Evolutionary conservation across 2,113 vertebrate genomes (phyloP).

Genomic region (Brachypteracias leptosomus): DNA sequence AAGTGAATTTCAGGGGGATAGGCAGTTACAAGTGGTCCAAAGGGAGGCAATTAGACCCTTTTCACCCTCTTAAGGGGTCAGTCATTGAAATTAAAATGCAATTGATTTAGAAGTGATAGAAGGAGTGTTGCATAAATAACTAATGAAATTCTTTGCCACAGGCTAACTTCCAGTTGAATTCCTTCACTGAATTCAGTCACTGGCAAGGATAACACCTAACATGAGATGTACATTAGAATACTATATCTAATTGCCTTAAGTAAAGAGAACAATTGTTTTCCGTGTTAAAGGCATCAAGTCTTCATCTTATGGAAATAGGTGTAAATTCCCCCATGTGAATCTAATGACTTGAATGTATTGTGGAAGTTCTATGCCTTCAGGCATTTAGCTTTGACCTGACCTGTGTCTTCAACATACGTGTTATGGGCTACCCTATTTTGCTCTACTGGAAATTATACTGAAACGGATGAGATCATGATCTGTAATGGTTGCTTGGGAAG

Average conservation of each 20-base stretch:
- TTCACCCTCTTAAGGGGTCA: not conserved
- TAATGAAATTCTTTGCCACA: not conserved
- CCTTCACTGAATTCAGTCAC: not conserved
- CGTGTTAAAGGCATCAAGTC: not conserved
- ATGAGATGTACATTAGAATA: not conserved
- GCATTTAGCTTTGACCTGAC: not conserved
- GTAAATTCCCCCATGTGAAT: not conserved
- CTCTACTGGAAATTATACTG: not conserved
- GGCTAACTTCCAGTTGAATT: constrained; percentile 10
- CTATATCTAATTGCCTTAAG: not conserved
- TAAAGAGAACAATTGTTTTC: not conserved
- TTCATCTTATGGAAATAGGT: not conserved
- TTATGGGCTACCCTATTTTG: not conserved
- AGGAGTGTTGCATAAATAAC: constrained; percentile 25
- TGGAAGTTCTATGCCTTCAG: not conserved
- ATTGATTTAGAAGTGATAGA: constrained; percentile 18
- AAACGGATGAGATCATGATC: not conserved
- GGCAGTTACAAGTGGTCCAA: not conserved
- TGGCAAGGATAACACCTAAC: not conserved
- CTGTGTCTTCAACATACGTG: not conserved
- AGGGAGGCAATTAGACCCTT: constrained; percentile 34
- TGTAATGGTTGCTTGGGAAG: not conserved
- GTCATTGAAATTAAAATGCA: constrained; percentile 32
- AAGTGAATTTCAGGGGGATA: not conserved
- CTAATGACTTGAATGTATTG: not conserved